Percentiles rank a stretch among this genome's conserved stretches.
phyloP scores from a whole-genome alignment of 1,140 invertebrate species.

The Lasioglossum baleicum region DNA sequence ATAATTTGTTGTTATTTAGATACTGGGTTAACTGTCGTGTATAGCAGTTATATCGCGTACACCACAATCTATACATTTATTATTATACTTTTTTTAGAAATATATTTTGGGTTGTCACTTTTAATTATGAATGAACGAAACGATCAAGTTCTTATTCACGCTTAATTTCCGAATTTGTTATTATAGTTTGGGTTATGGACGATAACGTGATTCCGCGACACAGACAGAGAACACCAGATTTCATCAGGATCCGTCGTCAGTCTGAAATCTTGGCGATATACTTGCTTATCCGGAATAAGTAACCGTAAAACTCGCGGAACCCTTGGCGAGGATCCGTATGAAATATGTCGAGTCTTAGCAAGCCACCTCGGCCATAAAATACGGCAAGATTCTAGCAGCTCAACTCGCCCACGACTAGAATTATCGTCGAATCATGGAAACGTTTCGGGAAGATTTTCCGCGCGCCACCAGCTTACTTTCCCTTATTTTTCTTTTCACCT shows the following conservation, averaged over 20 bases:
- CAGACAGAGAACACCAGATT: conserved; percentile 14
- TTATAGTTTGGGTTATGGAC: background rate
- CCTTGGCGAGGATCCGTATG: conserved; percentile 19
- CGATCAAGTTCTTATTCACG: no score
- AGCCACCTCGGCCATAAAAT: conserved; percentile 37
- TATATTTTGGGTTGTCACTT: no score
- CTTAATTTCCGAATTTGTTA: background rate
- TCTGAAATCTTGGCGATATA: conserved; percentile 28
- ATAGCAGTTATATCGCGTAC: no score
- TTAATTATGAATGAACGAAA: no score
- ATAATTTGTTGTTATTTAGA: no score
- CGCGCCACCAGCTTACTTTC: no score
- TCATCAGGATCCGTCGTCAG: background rate
- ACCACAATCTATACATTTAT: no score
- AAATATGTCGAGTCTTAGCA: conserved; percentile 48
- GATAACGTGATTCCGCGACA: conserved; percentile 1
- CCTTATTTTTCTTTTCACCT: background rate
- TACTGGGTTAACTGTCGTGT: no score
- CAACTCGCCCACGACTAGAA: conserved; percentile 27
- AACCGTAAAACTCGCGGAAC: conserved; percentile 24
- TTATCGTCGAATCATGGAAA: conserved; percentile 47
- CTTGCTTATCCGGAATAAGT: conserved; percentile 48
- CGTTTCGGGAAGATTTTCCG: conserved; percentile 31
- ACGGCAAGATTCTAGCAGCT: conserved; percentile 22
- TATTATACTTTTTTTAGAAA: no score